Evolutionary conservation across 2,113 vertebrate genomes (phyloP), one percentile per base, ranked within the genome.

Genomic region (Petrocephalus zakoni): DNA sequence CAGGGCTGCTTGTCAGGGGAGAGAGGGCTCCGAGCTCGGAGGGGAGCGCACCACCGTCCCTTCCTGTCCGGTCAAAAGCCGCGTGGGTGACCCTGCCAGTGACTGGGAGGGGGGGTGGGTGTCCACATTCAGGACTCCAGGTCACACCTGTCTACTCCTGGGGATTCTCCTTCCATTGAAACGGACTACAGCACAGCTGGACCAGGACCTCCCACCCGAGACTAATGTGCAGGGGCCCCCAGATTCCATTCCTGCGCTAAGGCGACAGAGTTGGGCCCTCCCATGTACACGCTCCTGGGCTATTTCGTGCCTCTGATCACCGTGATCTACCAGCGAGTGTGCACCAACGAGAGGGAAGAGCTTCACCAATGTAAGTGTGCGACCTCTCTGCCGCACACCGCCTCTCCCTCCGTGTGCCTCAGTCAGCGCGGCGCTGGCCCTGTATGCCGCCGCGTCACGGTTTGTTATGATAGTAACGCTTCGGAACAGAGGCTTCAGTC

Each of bases 281-380:
- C 90, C 34, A 90, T 95, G 92, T 93, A 93, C 92, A 90, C 92
- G 2, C 1, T 95, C 53, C 91, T 95, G 91, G 92, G 89, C 90
- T 89, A 85, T 89, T 92, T 94, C 15, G 68, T 93, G 2, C 92
- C 92, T 52, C 94, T 95, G 78, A 87, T 94, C 91, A 90, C 87
- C 0, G 92, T 93, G 89, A 90, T 92, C 91, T 91, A 92, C 91
- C 92, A 94, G 92, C 94, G 92, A 61, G 90, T 89, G 91, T 92
- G 89, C 83, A 61, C 89, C 91, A 85, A 58, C 68, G 89, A 86
- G 87, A 91, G 87, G 58, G 90, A 91, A 85, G 87, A 92, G 58
- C 88, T 91, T 89, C 92, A 89, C 9, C 91, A 55, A 78, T 93
- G 92, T 91, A 94, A 94, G 94, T 90, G 93, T 94, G 93, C 91